Percentiles rank a stretch among this genome's conserved stretches.
phyloP scores from a whole-genome alignment of 2,888 invertebrate genomes.

The Camponotus fellah region DNA sequence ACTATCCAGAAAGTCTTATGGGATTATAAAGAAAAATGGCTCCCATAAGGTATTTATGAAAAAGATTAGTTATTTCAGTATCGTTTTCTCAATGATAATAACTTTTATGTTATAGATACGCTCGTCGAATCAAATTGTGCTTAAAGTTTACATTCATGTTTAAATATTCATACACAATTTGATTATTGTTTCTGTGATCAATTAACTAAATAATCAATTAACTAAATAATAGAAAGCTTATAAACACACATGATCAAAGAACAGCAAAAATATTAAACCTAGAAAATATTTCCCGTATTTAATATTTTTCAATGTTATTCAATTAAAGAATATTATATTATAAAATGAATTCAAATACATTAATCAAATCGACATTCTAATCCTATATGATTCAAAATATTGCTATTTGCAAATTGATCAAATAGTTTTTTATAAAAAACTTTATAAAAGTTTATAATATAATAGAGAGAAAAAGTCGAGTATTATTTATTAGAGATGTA shows the following conservation, averaged over 20 bases:
- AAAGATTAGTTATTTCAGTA: not conserved
- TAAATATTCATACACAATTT: not conserved
- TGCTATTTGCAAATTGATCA: not conserved
- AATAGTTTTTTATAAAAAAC: not conserved
- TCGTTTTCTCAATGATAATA: not conserved
- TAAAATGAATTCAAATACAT: not conserved
- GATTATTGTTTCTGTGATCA: not conserved
- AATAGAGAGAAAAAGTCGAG: not conserved
- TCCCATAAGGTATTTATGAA: not conserved
- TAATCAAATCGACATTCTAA: not conserved
- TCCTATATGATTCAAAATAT: not conserved
- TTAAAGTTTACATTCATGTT: constrained; percentile 17
- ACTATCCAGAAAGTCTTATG: constrained; percentile 4
- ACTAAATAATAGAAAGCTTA: constrained; percentile 21
- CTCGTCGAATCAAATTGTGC: not conserved
- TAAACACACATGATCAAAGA: not conserved
- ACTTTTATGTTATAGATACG: not conserved
- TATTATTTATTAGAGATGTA: not conserved
- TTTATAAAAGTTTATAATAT: not conserved
- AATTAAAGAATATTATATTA: not conserved
- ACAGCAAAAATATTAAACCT: not conserved
- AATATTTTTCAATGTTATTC: not conserved
- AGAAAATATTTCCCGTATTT: not conserved
- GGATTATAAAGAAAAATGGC: constrained; percentile 2
- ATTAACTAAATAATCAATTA: constrained; percentile 32